phyloP scores from a whole-genome alignment of 2,888 invertebrate species.

The Eupithecia dodoneata region DNA sequence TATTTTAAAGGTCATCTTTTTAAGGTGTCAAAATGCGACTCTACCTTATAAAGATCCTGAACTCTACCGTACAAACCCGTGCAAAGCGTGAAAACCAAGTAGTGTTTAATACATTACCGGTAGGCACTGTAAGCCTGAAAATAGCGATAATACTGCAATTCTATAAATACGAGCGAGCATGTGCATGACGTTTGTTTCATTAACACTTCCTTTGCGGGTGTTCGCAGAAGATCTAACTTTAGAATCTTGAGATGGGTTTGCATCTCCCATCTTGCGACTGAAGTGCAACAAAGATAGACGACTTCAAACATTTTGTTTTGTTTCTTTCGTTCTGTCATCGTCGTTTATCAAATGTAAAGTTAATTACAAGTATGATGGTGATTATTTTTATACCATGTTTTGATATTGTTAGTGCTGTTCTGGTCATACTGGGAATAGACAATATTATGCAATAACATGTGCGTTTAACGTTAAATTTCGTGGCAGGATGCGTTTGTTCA shows the following conservation, averaged over 20 bases:
- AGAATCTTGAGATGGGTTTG: slow-evolving; percentile 29
- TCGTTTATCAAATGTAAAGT: neutral
- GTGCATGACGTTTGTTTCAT: slow-evolving; percentile 63
- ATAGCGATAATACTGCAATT: slow-evolving; percentile 40
- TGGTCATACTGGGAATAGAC: neutral
- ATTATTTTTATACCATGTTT: neutral
- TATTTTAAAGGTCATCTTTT: too few relatives aligned
- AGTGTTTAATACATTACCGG: neutral
- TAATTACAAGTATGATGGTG: too few relatives aligned
- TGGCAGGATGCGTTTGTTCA: neutral
- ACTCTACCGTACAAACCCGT: neutral
- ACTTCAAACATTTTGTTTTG: neutral
- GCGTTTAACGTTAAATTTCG: neutral
- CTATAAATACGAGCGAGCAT: slow-evolving; percentile 59
- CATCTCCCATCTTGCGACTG: slow-evolving; percentile 5
- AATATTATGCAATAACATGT: neutral
- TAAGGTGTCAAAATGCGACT: neutral
- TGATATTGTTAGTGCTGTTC: neutral
- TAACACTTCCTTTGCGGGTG: slow-evolving; percentile 65
- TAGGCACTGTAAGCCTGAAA: neutral
- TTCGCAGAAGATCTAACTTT: slow-evolving; percentile 57
- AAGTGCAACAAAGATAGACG: slow-evolving; percentile 3
- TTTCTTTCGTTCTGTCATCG: neutral
- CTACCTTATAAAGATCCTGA: neutral
- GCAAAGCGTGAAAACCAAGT: neutral